These are phyloP conservation scores for Ormyrus thymus DNA, from an alignment of 2,888 invertebrate species.

Conservation along the genomic window DNA sequence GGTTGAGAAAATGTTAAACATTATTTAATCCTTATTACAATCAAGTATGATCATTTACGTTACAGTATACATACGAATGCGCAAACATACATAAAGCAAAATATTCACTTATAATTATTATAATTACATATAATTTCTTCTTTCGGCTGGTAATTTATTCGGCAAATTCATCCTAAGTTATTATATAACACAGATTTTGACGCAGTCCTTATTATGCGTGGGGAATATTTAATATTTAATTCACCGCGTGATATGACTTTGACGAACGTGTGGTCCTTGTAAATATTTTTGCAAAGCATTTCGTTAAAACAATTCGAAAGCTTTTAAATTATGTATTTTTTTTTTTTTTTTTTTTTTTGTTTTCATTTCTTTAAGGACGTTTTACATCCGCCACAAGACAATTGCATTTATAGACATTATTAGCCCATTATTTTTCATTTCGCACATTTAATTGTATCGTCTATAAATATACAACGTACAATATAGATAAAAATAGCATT, in stretches of 20 bases:
- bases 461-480: conserved; percentile 34
- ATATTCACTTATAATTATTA: not conserved
- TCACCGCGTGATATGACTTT: conserved; percentile 53
- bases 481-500: conserved; percentile 51
- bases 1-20: no score
- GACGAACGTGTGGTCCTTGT: conserved; percentile 49
- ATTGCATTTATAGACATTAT: conserved; percentile 35
- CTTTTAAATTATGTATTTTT: conserved; percentile 6
- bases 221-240: conserved; percentile 39
- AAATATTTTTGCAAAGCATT: conserved; percentile 36
- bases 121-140: conserved; percentile 48
- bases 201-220: conserved; percentile 50
- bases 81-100: no score
- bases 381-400: conserved; percentile 30
- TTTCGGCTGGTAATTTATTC: conserved; percentile 20
- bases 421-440: conserved; percentile 19
- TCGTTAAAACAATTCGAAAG: conserved; percentile 21
- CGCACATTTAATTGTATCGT: conserved; percentile 31
- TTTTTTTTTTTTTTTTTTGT: not conserved
- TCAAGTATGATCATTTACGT: no score
- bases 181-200: conserved; percentile 50
- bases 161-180: conserved; percentile 43
- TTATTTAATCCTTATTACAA: no score
- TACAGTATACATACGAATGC: no score
- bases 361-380: conserved; percentile 20